These are phyloP conservation scores for Apamea sordens DNA, from an alignment of 2,888 invertebrate genomes.

Conservation along the genomic window DNA sequence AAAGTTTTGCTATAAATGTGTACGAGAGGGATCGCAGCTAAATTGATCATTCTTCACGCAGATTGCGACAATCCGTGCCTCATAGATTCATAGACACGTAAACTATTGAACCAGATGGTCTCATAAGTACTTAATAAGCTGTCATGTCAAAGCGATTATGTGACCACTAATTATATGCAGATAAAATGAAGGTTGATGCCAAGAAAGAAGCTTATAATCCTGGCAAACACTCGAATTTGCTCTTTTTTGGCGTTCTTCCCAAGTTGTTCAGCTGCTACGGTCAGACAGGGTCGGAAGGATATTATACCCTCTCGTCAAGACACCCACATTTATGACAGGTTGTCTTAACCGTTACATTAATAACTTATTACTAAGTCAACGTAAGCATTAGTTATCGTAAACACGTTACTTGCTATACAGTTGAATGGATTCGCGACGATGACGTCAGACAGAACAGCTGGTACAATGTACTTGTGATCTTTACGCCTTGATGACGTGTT, in stretches of 20 bases:
- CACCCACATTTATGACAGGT: not conserved
- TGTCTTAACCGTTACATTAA: conserved; percentile 11
- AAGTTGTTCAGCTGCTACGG: not conserved
- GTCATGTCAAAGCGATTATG: not conserved
- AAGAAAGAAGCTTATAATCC: not conserved
- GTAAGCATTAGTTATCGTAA: conserved; percentile 11
- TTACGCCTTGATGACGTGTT: conserved; percentile 42
- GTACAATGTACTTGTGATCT: conserved; percentile 49
- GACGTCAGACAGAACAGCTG: conserved; percentile 49
- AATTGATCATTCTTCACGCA: not conserved
- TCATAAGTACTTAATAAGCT: not conserved
- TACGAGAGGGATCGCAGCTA: not conserved
- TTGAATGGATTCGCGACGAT: conserved; percentile 34
- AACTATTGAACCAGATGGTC: not conserved
- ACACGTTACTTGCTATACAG: conserved; percentile 18
- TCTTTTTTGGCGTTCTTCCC: not conserved
- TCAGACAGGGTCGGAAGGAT: not conserved
- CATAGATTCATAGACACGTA: not conserved
- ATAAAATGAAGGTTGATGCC: not conserved
- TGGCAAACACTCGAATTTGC: not conserved
- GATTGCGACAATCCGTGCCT: not conserved
- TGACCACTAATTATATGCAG: not conserved
- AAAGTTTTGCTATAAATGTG: not conserved
- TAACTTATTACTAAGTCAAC: conserved; percentile 24
- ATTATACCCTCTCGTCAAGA: not conserved